Evolutionary conservation across 2,888 invertebrate species (phyloP), one percentile per base, ranked within the genome.

Genomic region (Desoria tigrina): DNA sequence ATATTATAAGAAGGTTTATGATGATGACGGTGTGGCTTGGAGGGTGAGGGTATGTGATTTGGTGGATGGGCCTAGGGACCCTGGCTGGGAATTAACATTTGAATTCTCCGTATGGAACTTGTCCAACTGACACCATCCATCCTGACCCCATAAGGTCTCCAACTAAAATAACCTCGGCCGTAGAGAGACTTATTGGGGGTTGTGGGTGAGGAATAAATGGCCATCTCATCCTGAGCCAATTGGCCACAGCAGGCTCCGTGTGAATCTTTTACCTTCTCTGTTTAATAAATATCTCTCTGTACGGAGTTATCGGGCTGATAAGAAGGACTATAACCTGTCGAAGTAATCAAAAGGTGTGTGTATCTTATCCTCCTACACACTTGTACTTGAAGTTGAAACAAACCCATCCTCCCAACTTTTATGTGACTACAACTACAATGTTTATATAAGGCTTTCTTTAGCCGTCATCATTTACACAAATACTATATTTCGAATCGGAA

Each of bases 151-250:
- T 57, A 23, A 57, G 53, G 54, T 53, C 37, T 51, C 6, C n/a
- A 24, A 21, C 14, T 51, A 51, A 51, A 27, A 51, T 27, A 51
- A 51, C 53, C 26, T 24, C 16, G n/a, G n/a, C n/a, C n/a, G n/a
- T n/a, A n/a, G n/a, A 24, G 24, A 51, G 55, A 32, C 18, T 18
- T 32, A 55, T 23, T 16, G 51, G 51, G 51, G 51, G 51, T n/a
- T n/a, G n/a, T 51, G 51, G 51, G 45, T 27, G 14, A 32, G 26
- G 45, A 62, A 62, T 62, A 62, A 62, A 58, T 63, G 63, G 57
- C 57, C 57, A 51, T 49, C 63, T 63, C 63, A 63, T 63, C 57
- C 63, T 63, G 62, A 42, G 63, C 63, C 63, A 63, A 63, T 63
- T 63, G 63, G 57, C 39, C 63, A 26, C 63, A 63, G 63, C 63